Evolutionary conservation across 92 coral and sea anemone genomes (phyloP).

Genomic region (Heteractis magnifica): DNA sequence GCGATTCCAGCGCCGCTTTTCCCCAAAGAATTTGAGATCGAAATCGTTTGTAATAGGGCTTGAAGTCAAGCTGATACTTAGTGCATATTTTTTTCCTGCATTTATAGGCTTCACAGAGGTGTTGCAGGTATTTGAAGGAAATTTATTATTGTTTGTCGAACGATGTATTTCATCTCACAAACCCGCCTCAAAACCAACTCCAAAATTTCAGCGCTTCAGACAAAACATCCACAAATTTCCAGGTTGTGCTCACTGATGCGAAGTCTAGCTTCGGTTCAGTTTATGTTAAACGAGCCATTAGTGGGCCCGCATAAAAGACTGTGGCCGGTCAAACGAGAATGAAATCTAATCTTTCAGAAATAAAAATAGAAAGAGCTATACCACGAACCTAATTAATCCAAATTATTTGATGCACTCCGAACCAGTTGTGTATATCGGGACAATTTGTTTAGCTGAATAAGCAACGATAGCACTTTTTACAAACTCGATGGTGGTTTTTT

Average conservation of each 20-base stretch:
- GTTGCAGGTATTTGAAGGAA: background rate
- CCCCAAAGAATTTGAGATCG: background rate
- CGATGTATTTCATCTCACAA: background rate
- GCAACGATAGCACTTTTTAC: slow-evolving; percentile 18
- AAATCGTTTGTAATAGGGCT: background rate
- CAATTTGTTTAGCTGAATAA: slow-evolving; percentile 38
- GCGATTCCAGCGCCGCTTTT: background rate
- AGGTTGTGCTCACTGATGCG: background rate
- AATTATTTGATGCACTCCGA: slow-evolving; percentile 27
- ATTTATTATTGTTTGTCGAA: background rate
- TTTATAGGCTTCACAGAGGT: background rate
- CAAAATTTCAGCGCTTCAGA: background rate
- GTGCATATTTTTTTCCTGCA: background rate
- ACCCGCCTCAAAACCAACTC: background rate
- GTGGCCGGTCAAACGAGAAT: background rate
- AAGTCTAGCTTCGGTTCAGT: background rate
- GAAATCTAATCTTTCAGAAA: background rate
- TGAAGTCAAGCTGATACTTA: background rate
- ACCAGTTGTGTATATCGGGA: slow-evolving; percentile 14
- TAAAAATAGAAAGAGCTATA: slow-evolving; percentile 10
- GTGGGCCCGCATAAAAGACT: background rate
- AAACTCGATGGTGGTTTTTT: slow-evolving; percentile 19
- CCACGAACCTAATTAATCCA: slow-evolving; percentile 11
- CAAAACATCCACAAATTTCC: background rate
- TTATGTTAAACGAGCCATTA: background rate